Base-by-base conservation (phyloP, 2,888 invertebrate genomes). In the Macrophya annulata region DNA sequence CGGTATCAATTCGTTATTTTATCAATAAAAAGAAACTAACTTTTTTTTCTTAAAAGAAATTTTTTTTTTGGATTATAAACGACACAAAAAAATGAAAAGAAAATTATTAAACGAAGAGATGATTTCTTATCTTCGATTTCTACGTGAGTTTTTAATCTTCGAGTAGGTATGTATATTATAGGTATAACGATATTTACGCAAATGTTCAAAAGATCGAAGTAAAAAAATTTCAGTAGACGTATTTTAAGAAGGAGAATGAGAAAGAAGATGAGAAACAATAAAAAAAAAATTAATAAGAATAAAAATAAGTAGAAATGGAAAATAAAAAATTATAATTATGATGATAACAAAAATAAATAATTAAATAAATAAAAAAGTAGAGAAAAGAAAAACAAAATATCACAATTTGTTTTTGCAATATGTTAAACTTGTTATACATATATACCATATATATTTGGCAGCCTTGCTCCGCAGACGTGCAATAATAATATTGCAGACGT, bases 121-220 rank as follows among this genome's bases (percentile, higher is more conserved):
- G 31, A 31, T 45, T 45, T 74, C 40, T 74, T 45, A 21, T 74
- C 74, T 74, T 21, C 21, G 25, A 74, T 74, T 74, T 21, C 25
- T 45, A 12, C 25, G 6, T 37, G 15, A 25, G 21, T n/a, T 45
- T n/a, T 45, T 74, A 12, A 74, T 45, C 74, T 74, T 74, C 25
- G 74, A n/a, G 68, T 31, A 40, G n/a, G n/a, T n/a, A n/a, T n/a
- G n/a, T 40, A 31, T 31, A 31, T 31, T 31, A 31, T 31, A 31
- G 43, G 43, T 43, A 55, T 55, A n/a, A 55, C n/a, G n/a, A 31
- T 55, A 74, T 74, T 74, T 74, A 4, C 17, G 74, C 74, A 21
- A 74, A 72, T 45, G 45, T 74, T 74, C 37, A 2, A 37, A 68
- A 37, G 68, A 15, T 37, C 37, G 17, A 31, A 25, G 12, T 3